Conservation (phyloP, 2,113 vertebrate species). For the Noturus placidus region DNA sequence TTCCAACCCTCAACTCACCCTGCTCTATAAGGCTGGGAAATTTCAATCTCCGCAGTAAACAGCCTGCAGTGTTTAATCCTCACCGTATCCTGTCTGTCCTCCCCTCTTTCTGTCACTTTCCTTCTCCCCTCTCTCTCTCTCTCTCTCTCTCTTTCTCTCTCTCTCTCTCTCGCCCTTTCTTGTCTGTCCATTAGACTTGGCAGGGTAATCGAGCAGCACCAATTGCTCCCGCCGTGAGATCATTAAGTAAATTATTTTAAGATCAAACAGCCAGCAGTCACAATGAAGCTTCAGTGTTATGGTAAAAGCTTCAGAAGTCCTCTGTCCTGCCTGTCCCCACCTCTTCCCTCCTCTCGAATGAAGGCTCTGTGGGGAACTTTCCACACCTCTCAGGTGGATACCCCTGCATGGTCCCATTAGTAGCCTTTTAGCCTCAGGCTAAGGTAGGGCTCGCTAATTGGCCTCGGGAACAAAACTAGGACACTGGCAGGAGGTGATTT, state of each 20-base stretch:
- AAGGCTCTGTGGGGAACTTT: conserved; percentile 90
- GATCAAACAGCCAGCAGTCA: conserved; percentile 98
- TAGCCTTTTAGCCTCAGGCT: conserved; percentile 96
- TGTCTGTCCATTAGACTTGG: conserved; percentile 97
- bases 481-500: conserved; percentile 95
- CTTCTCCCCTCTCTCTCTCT: conserved; percentile 11
- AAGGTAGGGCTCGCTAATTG: conserved; percentile 98
- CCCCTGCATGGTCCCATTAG: conserved; percentile 77
- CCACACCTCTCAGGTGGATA: conserved; percentile 88
- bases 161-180: conserved; percentile 85
- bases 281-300: conserved; percentile 95
- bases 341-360: conserved; percentile 83
- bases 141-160: conserved; percentile 59
- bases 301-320: conserved; percentile 94
- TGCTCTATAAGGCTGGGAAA: conserved; percentile 58
- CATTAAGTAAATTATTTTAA: conserved; percentile 99
- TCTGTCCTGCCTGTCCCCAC: conserved; percentile 62
- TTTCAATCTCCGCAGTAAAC: conserved; percentile 61
- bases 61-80: conserved; percentile 62
- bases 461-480: conserved; percentile 98
- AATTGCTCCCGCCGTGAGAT: conserved; percentile 98
- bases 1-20: conserved; percentile 44
- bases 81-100: conserved; percentile 43
- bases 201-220: conserved; percentile 95
- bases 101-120: conserved; percentile 31